These are phyloP conservation scores for Polyodon spathula DNA, from an alignment of 2,113 vertebrate genomes.

Conservation along the genomic window DNA sequence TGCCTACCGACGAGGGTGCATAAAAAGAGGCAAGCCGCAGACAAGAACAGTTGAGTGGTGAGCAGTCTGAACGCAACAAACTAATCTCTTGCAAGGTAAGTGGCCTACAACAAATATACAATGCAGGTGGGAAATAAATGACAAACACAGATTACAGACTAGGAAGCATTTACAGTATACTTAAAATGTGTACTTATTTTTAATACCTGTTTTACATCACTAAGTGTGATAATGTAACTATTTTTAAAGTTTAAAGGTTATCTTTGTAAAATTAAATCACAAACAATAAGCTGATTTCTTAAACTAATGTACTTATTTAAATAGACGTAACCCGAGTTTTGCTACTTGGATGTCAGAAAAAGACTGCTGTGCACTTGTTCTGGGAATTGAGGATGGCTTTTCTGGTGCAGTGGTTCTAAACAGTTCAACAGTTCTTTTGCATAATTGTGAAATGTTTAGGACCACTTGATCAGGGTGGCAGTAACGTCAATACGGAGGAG, in stretches of 20 bases:
- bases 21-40: constrained; percentile 42
- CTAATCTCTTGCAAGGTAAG: constrained; percentile 9
- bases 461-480: constrained; percentile 68
- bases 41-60: constrained; percentile 19
- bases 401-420: constrained; percentile 75
- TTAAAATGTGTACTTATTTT: too few species aligned
- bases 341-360: too few species aligned
- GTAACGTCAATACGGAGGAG: constrained; percentile 32
- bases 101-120: neutral
- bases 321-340: too few species aligned
- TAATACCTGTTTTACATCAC: too few species aligned
- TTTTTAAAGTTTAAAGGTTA: too few species aligned
- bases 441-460: constrained; percentile 87
- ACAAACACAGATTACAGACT: too few species aligned
- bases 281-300: too few species aligned
- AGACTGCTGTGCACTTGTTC: too few species aligned
- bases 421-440: constrained; percentile 82
- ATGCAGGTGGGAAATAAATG: neutral
- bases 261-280: too few species aligned
- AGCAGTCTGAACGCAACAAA: constrained; percentile 24
- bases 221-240: too few species aligned
- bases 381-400: constrained; percentile 27
- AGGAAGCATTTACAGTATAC: too few species aligned
- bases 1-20: constrained; percentile 41
- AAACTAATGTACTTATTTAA: too few species aligned